phyloP scores from a whole-genome alignment of 2,888 invertebrate species.

The Smittia sp. region DNA sequence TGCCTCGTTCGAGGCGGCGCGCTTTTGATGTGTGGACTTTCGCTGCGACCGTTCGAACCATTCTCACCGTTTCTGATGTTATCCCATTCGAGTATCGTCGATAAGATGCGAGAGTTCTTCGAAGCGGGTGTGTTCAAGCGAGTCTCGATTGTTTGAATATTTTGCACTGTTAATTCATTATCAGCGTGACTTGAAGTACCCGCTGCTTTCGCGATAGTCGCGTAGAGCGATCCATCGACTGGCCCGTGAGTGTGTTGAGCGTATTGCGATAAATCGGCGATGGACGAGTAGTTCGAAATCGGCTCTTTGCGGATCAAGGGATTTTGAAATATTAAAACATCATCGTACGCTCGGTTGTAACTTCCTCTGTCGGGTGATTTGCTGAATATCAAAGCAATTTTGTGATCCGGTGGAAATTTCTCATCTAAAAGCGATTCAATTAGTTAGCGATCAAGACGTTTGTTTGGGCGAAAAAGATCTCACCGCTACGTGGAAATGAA shows the following conservation, averaged over 20 bases:
- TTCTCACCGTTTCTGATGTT: slow-evolving; percentile 54
- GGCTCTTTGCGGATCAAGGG: slow-evolving; percentile 46
- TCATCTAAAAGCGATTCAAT: slow-evolving; percentile 44
- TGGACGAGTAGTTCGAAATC: slow-evolving; percentile 27
- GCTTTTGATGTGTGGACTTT: not conserved
- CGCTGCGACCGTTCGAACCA: slow-evolving; percentile 44
- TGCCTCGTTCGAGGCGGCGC: not conserved
- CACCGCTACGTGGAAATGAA: slow-evolving; percentile 80
- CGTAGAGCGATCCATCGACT: slow-evolving; percentile 87
- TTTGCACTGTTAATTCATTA: slow-evolving; percentile 46
- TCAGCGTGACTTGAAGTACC: slow-evolving; percentile 47
- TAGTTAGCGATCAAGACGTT: not conserved
- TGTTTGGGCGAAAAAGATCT: slow-evolving; percentile 44
- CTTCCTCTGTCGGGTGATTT: slow-evolving; percentile 37
- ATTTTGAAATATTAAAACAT: slow-evolving; percentile 45
- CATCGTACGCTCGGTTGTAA: not conserved
- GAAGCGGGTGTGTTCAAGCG: slow-evolving; percentile 30
- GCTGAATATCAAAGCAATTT: slow-evolving; percentile 45
- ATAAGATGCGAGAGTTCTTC: slow-evolving; percentile 36
- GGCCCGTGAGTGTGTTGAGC: slow-evolving; percentile 74
- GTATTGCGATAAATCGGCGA: slow-evolving; percentile 39
- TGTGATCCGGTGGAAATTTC: slow-evolving; percentile 46
- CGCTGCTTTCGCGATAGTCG: slow-evolving; percentile 58
- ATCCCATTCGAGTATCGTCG: slow-evolving; percentile 41
- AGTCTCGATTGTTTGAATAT: slow-evolving; percentile 38